Evolutionary conservation across 2,888 invertebrate species (phyloP).

Genomic region (Thymelicus sylvestris): DNA sequence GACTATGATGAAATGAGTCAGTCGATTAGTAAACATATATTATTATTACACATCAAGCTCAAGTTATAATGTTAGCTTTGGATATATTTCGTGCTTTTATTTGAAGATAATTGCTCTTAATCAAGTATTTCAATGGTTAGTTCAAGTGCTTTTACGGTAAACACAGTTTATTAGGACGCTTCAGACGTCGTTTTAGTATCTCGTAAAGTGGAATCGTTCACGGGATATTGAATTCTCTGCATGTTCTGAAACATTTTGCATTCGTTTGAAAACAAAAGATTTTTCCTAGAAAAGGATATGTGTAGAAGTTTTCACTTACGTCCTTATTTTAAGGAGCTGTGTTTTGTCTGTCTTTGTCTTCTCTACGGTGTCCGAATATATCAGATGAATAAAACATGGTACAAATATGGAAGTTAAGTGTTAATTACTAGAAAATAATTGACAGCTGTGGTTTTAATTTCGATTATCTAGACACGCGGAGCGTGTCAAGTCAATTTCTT

Average conservation of each 20-base stretch:
- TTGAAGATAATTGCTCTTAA: constrained; percentile 9
- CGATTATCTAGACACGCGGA: too few relatives aligned
- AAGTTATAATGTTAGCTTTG: neutral
- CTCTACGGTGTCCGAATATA: too few relatives aligned
- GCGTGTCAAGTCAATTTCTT: too few relatives aligned
- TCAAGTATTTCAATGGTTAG: constrained; percentile 21
- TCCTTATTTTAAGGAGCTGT: neutral
- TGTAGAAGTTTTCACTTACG: neutral
- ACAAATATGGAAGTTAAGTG: too few relatives aligned
- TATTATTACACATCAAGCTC: too few relatives aligned
- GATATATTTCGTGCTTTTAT: constrained; percentile 17
- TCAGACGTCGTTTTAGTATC: constrained; percentile 12
- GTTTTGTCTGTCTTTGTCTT: neutral
- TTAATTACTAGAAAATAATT: too few relatives aligned
- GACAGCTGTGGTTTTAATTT: too few relatives aligned
- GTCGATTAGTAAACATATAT: too few relatives aligned
- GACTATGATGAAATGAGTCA: too few relatives aligned
- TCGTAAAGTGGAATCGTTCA: constrained; percentile 12
- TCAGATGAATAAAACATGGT: too few relatives aligned
- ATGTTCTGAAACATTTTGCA: neutral
- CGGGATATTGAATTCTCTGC: neutral
- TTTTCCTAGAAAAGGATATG: neutral
- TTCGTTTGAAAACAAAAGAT: neutral
- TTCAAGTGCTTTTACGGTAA: constrained; percentile 23
- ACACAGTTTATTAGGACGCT: constrained; percentile 11